Evolutionary conservation across 2,797 vertebrate genomes (phyloP).

Genomic region (Myotis myotis): DNA sequence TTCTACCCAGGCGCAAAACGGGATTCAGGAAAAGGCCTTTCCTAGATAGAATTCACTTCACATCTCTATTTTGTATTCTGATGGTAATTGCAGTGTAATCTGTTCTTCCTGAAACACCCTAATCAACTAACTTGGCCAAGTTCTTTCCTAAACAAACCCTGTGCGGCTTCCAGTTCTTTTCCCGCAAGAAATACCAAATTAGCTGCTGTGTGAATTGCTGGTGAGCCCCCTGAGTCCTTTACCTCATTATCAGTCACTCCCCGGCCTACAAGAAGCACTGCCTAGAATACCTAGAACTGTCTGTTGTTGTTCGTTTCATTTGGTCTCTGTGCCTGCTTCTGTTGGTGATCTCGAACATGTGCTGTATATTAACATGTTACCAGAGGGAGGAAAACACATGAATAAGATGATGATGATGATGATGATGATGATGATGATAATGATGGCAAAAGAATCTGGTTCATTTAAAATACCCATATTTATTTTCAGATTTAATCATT

Average conservation of each 20-base stretch:
- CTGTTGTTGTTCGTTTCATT: conserved; percentile 73
- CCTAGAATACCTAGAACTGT: conserved; percentile 75
- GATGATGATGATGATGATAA: conserved; percentile 42
- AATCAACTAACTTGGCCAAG: conserved; percentile 82
- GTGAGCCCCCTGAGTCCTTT: conserved; percentile 69
- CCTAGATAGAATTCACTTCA: conserved; percentile 71
- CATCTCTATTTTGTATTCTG: conserved; percentile 77
- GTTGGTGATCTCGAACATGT: conserved; percentile 45
- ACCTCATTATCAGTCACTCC: conserved; percentile 74
- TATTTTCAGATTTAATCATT: conserved; percentile 68
- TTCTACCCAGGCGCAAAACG: conserved; percentile 48
- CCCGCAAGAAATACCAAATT: conserved; percentile 78
- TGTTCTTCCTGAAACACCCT: conserved; percentile 81
- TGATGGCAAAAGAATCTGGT: conserved; percentile 62
- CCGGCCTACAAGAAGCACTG: conserved; percentile 68
- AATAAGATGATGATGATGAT: background rate
- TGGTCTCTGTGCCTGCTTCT: conserved; percentile 63
- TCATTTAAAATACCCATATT: conserved; percentile 48
- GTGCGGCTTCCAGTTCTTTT: conserved; percentile 76
- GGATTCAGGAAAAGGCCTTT: conserved; percentile 44
- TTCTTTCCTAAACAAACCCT: conserved; percentile 80
- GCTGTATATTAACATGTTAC: conserved; percentile 66
- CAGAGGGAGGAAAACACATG: background rate
- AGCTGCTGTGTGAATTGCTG: conserved; percentile 79
- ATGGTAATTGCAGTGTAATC: conserved; percentile 68